Conservation (phyloP, 2,797 vertebrate species). For the Euthynnus affinis region DNA sequence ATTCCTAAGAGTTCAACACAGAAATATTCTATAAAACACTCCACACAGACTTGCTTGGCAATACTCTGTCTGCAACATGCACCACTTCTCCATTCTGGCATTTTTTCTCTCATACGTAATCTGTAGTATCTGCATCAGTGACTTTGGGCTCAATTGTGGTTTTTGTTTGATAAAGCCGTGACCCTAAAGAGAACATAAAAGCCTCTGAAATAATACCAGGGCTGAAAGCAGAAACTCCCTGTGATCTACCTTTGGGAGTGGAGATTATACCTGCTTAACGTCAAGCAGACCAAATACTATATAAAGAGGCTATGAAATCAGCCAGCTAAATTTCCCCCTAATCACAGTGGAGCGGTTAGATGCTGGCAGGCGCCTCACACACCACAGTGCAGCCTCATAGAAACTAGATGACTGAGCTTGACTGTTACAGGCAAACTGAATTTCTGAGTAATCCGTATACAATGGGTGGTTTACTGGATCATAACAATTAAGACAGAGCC, state of each 20-base stretch:
- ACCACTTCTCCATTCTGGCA: slow-evolving; percentile 38
- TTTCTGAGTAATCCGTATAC: slow-evolving; percentile 32
- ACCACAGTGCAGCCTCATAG: slow-evolving; percentile 37
- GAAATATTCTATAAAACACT: slow-evolving; percentile 17
- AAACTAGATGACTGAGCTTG: slow-evolving; percentile 28
- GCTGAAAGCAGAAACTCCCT: slow-evolving; percentile 72
- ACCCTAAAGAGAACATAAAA: slow-evolving; percentile 71
- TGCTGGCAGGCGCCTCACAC: slow-evolving; percentile 52
- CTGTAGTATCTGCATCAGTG: slow-evolving; percentile 67
- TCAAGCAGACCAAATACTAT: slow-evolving; percentile 70
- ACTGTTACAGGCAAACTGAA: slow-evolving; percentile 38
- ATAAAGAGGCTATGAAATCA: slow-evolving; percentile 74
- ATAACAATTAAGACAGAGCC: slow-evolving; percentile 18
- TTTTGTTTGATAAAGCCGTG: slow-evolving; percentile 61
- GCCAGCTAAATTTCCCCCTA: slow-evolving; percentile 59
- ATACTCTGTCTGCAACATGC: slow-evolving; percentile 11
- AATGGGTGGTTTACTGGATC: slow-evolving; percentile 42
- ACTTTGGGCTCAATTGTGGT: slow-evolving; percentile 58
- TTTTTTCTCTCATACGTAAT: slow-evolving; percentile 46
- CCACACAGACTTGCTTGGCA: slow-evolving; percentile 19
- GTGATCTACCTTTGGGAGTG: slow-evolving; percentile 78
- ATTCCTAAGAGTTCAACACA: slow-evolving; percentile 26
- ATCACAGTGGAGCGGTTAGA: slow-evolving; percentile 63
- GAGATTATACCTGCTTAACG: slow-evolving; percentile 83
- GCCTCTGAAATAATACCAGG: slow-evolving; percentile 63